A percentile compares a stretch with the other conserved stretches of the same genome.
Evolutionary conservation across 2,113 vertebrate genomes (phyloP).

Genomic region (Castor canadensis): DNA sequence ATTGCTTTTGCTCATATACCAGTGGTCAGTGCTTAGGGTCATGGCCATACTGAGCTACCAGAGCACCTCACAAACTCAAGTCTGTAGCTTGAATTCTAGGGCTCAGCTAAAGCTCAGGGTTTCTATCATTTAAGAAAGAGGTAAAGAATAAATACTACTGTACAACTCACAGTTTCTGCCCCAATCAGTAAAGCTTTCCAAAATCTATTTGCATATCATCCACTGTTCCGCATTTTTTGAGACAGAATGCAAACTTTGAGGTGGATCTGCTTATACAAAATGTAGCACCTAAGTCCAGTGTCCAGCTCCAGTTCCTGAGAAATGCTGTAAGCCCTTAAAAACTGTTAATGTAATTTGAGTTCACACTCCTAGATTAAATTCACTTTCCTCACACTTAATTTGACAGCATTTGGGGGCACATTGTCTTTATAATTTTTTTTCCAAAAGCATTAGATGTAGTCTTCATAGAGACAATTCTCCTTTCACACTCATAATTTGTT

Average conservation of each 20-base stretch:
- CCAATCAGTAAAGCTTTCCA: background rate
- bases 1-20: background rate
- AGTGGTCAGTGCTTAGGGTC: background rate
- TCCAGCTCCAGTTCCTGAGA: background rate
- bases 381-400: background rate
- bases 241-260: background rate
- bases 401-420: slow-evolving; percentile 26
- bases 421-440: slow-evolving; percentile 1
- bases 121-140: slow-evolving; percentile 2
- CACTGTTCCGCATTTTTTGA: background rate
- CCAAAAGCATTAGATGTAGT: background rate
- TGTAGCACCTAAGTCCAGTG: background rate
- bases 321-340: background rate
- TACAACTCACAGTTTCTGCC: background rate
- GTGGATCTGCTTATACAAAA: background rate
- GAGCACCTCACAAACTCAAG: background rate
- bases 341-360: background rate
- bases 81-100: background rate
- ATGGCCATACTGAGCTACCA: background rate
- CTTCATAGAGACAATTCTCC: slow-evolving; percentile 42
- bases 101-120: background rate
- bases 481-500: slow-evolving; percentile 53
- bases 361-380: background rate
- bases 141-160: background rate
- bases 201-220: background rate